Percentiles rank a stretch among this genome's conserved stretches.
These are phyloP conservation scores for Cinclus mexicanus DNA, from an alignment of 2,113 vertebrate species.

Conservation along the genomic window DNA sequence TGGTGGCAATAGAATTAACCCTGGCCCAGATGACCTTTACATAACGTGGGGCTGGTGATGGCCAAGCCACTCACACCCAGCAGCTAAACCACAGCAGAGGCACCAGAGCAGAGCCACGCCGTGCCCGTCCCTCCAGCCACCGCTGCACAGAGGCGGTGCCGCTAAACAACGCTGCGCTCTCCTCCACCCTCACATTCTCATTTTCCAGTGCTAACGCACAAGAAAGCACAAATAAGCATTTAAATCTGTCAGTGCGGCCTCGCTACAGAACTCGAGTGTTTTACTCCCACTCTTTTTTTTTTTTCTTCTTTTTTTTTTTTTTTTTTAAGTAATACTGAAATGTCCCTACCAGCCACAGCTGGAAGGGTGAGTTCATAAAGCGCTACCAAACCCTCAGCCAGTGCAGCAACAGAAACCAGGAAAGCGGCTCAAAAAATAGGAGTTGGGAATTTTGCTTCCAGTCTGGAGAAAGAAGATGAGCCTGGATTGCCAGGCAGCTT, in stretches of 20 bases:
- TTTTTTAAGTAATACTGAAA: background rate
- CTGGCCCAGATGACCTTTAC: background rate
- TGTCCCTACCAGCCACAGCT: background rate
- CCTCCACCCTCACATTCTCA: background rate
- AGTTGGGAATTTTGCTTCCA: background rate
- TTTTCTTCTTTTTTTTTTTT: background rate
- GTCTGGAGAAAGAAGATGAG: background rate
- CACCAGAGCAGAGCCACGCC: background rate
- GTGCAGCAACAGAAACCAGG: background rate
- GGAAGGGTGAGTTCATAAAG: background rate
- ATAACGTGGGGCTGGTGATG: background rate
- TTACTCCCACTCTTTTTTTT: background rate
- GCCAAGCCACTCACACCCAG: background rate
- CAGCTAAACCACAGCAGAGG: background rate
- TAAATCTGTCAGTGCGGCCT: background rate
- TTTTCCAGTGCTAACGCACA: background rate
- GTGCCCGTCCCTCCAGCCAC: rapidly evolving
- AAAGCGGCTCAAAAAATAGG: background rate
- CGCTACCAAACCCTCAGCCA: background rate
- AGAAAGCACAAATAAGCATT: conserved; percentile 12
- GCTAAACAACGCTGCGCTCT: background rate
- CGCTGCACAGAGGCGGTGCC: background rate
- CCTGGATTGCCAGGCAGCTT: background rate
- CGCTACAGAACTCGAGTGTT: background rate
- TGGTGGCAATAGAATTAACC: background rate